Evolutionary conservation across 2,113 vertebrate genomes (phyloP), one percentile per base, ranked within the genome.

Genomic region (Emberiza fucata): DNA sequence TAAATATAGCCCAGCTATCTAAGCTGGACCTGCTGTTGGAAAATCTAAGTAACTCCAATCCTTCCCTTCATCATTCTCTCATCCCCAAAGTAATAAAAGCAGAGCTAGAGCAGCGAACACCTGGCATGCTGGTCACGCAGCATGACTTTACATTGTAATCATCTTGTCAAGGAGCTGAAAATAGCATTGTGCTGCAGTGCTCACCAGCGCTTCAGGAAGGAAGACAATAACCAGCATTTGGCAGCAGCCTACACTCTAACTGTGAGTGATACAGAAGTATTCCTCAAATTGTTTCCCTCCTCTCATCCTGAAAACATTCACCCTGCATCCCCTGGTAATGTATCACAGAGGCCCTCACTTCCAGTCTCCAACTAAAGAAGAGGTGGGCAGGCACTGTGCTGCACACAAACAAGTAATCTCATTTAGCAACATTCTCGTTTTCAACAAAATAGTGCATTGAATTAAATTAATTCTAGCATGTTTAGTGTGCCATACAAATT

Each of bases 91-190:
- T 64, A 97, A 94, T 91, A 97, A 95, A 89, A 92, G 82, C 72
- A 66, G 84, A 96, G 69, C 95, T 97, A 92, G 94, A 97, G 94
- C 94, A 97, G 93, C 14, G 54, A 95, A 96, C 94, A 98, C 97
- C 97, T 98, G 97, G 96, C 93, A 97, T 47, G 84, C 48, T 97
- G 98, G 96, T 97, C 97, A 97, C 85, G 92, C 95, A 95, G 93
- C 77, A 76, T 92, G 92, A 94, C 86, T 97, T 98, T 96, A 95
- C 84, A 88, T 97, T 97, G 89, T 96, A 98, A 97, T 98, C 97
- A 97, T 95, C 96, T 91, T 44, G 57, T 97, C 94, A 84, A 44
- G 76, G 61, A 97, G 94, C 97, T 88, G 93, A 97, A 97, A 98
- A 98, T 97, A 98, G 96, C 91, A 83, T 83, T 42, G 51, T 92